A percentile compares a stretch with the other conserved stretches of the same genome.
Evolutionary conservation across 2,113 vertebrate genomes (phyloP).

Genomic region (Ancistrus triradiatus): DNA sequence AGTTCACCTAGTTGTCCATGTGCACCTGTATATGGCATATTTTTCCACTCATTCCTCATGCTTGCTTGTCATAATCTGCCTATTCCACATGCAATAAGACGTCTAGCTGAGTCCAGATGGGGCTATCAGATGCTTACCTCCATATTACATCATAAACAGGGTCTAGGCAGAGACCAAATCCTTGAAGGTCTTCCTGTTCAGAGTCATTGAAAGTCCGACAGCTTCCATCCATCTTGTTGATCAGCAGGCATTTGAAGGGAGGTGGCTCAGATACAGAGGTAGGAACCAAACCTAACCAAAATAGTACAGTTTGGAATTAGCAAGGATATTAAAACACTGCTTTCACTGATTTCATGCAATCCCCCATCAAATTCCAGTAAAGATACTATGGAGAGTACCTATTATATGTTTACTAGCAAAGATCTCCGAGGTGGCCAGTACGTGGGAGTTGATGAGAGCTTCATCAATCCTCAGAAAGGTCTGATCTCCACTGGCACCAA

Average conservation of each 20-base stretch:
- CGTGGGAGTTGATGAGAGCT: conserved; percentile 97
- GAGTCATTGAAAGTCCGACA: conserved; percentile 98
- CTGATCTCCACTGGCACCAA: conserved; percentile 96
- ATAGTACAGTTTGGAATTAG: background rate
- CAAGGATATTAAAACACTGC: background rate
- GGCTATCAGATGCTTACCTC: conserved; percentile 75
- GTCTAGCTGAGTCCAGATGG: too few species aligned
- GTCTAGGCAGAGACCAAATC: conserved; percentile 95
- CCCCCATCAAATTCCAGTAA: background rate
- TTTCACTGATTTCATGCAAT: background rate
- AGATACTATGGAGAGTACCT: conserved; percentile 57
- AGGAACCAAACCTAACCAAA: conserved; percentile 81
- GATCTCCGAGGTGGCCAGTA: conserved; percentile 95
- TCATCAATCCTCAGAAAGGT: conserved; percentile 96
- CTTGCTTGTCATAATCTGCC: background rate
- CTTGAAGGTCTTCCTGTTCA: conserved; percentile 96
- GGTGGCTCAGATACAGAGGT: conserved; percentile 90
- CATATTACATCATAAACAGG: conserved; percentile 98
- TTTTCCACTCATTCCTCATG: too few species aligned
- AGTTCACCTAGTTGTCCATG: too few species aligned
- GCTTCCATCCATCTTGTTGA: conserved; percentile 98
- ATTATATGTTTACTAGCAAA: conserved; percentile 98
- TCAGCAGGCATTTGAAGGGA: conserved; percentile 96
- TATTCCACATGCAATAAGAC: background rate
- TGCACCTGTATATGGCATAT: too few species aligned